Evolutionary conservation across 2,797 vertebrate genomes (phyloP).

Genomic region (Hippocampus kuda): DNA sequence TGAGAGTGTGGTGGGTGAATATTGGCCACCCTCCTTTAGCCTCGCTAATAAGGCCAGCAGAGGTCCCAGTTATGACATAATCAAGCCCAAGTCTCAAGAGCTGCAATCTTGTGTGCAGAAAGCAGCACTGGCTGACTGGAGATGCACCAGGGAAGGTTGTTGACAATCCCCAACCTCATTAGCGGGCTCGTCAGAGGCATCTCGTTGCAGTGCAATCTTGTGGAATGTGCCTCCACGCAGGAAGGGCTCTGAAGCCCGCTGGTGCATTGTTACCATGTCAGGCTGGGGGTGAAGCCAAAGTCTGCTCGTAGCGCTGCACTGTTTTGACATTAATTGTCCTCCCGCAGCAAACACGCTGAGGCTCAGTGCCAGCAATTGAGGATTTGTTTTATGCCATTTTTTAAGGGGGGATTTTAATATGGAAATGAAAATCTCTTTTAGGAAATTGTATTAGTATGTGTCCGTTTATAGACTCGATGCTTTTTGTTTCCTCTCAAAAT

Average conservation of each 20-base stretch:
- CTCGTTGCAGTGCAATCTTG: conserved; percentile 59
- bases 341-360: conserved; percentile 32
- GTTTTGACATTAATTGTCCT: conserved; percentile 71
- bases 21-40: conserved; percentile 37
- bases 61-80: conserved; percentile 50
- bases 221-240: conserved; percentile 63
- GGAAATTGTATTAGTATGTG: no score
- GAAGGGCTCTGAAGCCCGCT: conserved; percentile 58
- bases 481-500: no score
- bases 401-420: conserved; percentile 14
- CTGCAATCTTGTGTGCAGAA: conserved; percentile 26
- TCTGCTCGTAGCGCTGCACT: conserved; percentile 47
- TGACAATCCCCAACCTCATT: conserved; percentile 75
- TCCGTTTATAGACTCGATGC: no score
- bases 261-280: conserved; percentile 56
- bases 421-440: not conserved
- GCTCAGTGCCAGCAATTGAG: conserved; percentile 28
- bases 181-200: conserved; percentile 57
- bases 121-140: conserved; percentile 33
- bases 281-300: conserved; percentile 40
- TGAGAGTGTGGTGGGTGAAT: conserved; percentile 32
- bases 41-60: conserved; percentile 47
- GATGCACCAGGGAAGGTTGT: conserved; percentile 44
- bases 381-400: conserved; percentile 21
- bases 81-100: conserved; percentile 45